Conservation (phyloP, 2,888 invertebrate species). For the Polydrusus pterygomalis region DNA sequence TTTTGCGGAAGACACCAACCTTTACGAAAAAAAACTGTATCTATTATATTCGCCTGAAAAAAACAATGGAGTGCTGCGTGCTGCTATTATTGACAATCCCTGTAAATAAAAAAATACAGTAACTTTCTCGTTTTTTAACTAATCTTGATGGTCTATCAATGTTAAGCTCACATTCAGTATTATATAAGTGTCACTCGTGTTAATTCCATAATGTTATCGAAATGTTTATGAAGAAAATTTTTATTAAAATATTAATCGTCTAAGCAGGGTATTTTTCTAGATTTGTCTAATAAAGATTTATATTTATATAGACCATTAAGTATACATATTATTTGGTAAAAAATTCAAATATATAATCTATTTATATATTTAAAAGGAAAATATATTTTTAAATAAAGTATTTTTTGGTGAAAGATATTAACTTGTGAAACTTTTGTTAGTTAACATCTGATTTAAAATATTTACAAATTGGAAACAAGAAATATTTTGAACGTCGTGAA, state of each 20-base stretch:
- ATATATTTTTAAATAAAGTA: too few species aligned
- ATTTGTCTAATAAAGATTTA: not conserved
- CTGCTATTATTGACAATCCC: conserved; percentile 16
- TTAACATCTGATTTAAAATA: too few species aligned
- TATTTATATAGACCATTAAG: not conserved
- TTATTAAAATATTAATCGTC: conserved; percentile 11
- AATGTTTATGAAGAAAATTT: conserved; percentile 3
- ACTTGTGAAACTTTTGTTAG: too few species aligned
- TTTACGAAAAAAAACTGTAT: too few species aligned
- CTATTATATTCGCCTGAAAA: not conserved
- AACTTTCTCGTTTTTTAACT: not conserved
- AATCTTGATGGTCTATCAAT: conserved; percentile 11
- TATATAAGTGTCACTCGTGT: conserved; percentile 14
- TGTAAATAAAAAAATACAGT: not conserved
- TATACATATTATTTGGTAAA: not conserved
- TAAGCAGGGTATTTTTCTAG: conserved; percentile 10
- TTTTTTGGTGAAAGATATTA: too few species aligned
- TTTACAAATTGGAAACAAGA: too few species aligned
- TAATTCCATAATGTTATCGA: not conserved
- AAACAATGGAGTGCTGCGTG: not conserved
- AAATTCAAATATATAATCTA: too few species aligned
- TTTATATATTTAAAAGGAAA: too few species aligned
- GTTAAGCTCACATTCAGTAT: conserved; percentile 7
- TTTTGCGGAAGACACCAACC: too few species aligned
- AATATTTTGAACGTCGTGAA: too few species aligned